These are phyloP conservation scores for Acanthosepion pharaonis DNA, from an alignment of 2,888 invertebrate species.

Conservation along the genomic window DNA sequence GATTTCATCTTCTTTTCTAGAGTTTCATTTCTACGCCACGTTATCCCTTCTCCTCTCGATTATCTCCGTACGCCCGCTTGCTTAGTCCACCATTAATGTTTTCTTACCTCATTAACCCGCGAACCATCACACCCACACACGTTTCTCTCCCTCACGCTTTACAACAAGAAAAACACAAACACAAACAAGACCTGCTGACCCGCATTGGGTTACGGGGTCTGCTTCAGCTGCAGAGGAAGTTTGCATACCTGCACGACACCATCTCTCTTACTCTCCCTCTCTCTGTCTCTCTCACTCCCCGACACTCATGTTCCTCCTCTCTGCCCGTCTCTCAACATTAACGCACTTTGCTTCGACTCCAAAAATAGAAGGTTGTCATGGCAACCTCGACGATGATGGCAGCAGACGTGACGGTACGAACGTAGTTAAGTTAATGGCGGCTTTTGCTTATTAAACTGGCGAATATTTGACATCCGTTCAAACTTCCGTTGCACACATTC, in stretches of 20 bases:
- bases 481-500: neutral
- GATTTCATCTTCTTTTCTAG: neutral
- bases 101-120: neutral
- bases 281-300: neutral
- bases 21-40: neutral
- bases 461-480: neutral
- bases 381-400: neutral
- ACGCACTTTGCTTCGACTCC: neutral
- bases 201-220: neutral
- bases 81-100: neutral
- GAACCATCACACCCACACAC: neutral
- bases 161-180: neutral
- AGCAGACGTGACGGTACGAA: neutral
- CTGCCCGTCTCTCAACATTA: neutral
- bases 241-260: slow-evolving; percentile 1
- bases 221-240: neutral
- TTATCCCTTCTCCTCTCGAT: neutral
- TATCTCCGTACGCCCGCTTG: neutral
- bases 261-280: neutral
- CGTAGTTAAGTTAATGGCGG: neutral
- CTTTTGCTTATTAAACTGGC: neutral
- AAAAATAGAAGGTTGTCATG: slow-evolving; percentile 22
- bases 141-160: neutral
- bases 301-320: neutral
- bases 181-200: neutral